Base-by-base conservation (phyloP, 2,113 vertebrate species). In the Otus sunia region DNA sequence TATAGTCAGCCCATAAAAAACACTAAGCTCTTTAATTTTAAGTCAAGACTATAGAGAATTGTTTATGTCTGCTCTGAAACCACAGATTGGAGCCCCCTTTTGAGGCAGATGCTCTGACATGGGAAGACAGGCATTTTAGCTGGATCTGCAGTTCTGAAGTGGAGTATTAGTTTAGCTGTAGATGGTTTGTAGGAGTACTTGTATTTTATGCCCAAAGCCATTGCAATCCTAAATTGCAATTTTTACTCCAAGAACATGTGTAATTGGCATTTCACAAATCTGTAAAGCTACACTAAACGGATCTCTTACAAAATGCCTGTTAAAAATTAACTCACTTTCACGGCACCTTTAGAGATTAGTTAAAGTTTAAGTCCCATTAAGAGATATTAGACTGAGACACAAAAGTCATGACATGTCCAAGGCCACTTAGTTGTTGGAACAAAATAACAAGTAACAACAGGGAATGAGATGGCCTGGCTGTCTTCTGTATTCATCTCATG, bases 301-400 rank as follows among this genome's bases (percentile, higher is more conserved):
- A 58, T 64, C 27, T 91, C 26, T 81, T 87, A 68, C 60, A 86
- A 89, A 84, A 95, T 9, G 13, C 17, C 39, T 91, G 59, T 78
- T 88, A 94, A 96, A 95, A 71, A 87, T 75, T 96, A 92, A 88
- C 73, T 93, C 41, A 14, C 14, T 83, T 92, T 91, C 60, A 75
- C 67, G 39, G 49, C 47, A 81, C 36, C 14, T 88, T 72, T 85
- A 91, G 29, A 72, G 22, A 68, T 81, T 73, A 84, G 64, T 90
- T 96, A 91, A 83, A 90, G 39, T 89, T 89, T 92, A 97, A 96
- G 79, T 74, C 64, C 43, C 64, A 72, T 87, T 94, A 88, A 75
- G 60, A 87, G 55, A 80, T 36, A 43, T 92, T 77, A 79, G 34
- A 86, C 34, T 29, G 69, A 82, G 43, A 84, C 66, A 76, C 64